Percentiles rank a stretch among this genome's conserved stretches.
Conservation (phyloP, 2,113 vertebrate species). For the Sebastes schlegelii region DNA sequence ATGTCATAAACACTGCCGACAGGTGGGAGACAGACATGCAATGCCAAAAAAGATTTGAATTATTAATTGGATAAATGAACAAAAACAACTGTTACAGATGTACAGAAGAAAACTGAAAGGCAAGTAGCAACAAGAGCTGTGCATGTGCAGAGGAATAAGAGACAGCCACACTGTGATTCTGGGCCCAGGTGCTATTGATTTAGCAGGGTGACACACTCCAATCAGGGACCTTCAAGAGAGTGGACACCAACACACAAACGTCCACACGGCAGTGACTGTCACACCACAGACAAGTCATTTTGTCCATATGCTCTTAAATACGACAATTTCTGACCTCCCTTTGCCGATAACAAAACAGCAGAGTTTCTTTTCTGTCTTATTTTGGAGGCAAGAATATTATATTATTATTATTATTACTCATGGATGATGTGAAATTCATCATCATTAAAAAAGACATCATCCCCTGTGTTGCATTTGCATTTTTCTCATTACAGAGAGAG, state of each 20-base stretch:
- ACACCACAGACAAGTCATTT: not conserved
- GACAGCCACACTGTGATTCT: not conserved
- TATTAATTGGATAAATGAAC: not conserved
- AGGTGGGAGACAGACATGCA: not conserved
- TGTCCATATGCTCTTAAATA: not conserved
- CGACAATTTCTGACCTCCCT: not conserved
- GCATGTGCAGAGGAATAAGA: not conserved
- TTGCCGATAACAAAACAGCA: not conserved
- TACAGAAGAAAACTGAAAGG: not conserved
- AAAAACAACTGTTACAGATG: not conserved
- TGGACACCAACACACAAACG: not conserved
- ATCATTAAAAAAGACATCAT: not conserved
- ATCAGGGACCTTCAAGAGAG: not conserved
- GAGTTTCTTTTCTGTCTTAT: not conserved
- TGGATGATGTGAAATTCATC: too few relatives aligned
- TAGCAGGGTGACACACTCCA: conserved; percentile 20
- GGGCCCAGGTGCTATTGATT: conserved; percentile 37
- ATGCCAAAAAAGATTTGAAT: not conserved
- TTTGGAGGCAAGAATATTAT: not conserved
- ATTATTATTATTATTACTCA: not conserved
- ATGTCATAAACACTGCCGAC: not conserved
- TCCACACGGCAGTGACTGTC: not conserved
- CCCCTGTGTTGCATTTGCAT: not conserved
- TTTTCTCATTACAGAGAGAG: not conserved
- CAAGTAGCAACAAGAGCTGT: not conserved